Conservation (phyloP, 2,113 vertebrate genomes). For the Vidua macroura region DNA sequence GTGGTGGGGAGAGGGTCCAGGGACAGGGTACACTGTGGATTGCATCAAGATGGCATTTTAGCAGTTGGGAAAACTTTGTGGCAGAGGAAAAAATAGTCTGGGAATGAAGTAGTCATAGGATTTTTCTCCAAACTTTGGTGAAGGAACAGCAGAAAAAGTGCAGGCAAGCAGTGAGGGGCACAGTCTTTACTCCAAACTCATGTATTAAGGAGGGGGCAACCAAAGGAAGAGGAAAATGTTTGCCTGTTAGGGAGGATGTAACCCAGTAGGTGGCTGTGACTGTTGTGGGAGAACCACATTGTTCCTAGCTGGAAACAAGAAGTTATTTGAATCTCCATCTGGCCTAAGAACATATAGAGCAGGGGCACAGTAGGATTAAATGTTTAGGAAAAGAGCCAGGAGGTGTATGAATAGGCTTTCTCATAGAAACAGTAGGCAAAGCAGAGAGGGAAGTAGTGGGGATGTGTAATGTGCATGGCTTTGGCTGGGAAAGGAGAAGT, state of each 20-base stretch:
- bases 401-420: constrained; percentile 1
- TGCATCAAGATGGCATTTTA: neutral
- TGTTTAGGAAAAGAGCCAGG: neutral
- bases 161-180: neutral
- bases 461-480: neutral
- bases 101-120: neutral
- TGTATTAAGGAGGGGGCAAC: neutral
- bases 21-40: too few relatives aligned
- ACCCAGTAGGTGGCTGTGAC: neutral
- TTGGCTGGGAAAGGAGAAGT: neutral
- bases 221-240: neutral
- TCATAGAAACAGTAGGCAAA: neutral
- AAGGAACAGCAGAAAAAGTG: neutral
- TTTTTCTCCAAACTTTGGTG: neutral
- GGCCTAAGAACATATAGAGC: neutral
- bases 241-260: neutral
- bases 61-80: neutral
- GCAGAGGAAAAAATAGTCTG: neutral
- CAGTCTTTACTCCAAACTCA: neutral
- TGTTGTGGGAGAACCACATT: neutral
- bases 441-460: neutral
- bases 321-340: constrained; percentile 16
- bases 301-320: constrained; percentile 28
- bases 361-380: neutral
- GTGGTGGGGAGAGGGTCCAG: neutral